Evolutionary conservation across 2,888 invertebrate species (phyloP).

Genomic region (Mechanitis mazaeus): DNA sequence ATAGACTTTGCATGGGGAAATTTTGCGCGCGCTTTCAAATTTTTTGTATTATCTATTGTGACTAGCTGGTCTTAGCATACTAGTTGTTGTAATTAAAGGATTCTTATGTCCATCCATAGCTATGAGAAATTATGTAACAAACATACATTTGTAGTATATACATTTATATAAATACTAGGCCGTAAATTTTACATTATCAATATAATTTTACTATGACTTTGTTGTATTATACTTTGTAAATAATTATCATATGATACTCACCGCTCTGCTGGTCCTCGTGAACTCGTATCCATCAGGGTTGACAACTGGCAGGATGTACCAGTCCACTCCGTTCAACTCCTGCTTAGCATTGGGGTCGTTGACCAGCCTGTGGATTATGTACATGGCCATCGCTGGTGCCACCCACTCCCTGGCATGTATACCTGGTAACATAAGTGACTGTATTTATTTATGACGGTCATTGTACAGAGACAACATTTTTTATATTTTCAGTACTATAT

Average conservation of each 20-base stretch:
- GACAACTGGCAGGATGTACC: slow-evolving; percentile 80
- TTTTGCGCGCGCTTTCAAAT: too few relatives aligned
- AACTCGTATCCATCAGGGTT: slow-evolving; percentile 86
- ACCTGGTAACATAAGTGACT: slow-evolving; percentile 38
- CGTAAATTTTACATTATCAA: not conserved
- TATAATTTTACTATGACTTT: not conserved
- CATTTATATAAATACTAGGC: too few relatives aligned
- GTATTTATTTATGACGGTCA: slow-evolving; percentile 3
- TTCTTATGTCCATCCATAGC: too few relatives aligned
- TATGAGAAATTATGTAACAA: too few relatives aligned
- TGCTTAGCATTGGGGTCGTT: slow-evolving; percentile 46
- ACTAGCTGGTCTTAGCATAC: too few relatives aligned
- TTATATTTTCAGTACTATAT: too few relatives aligned
- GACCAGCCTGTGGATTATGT: slow-evolving; percentile 74
- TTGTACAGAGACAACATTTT: too few relatives aligned
- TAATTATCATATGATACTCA: slow-evolving; percentile 36
- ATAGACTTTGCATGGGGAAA: too few relatives aligned
- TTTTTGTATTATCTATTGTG: too few relatives aligned
- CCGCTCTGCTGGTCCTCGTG: slow-evolving; percentile 54
- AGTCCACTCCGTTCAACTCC: slow-evolving; percentile 78
- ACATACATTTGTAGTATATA: too few relatives aligned
- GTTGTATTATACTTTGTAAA: too few relatives aligned
- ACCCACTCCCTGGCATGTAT: slow-evolving; percentile 82
- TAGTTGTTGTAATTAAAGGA: too few relatives aligned
- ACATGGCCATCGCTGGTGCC: slow-evolving; percentile 77